phyloP scores from a whole-genome alignment of 2,797 vertebrate genomes.

The Melanotaenia boesemani region DNA sequence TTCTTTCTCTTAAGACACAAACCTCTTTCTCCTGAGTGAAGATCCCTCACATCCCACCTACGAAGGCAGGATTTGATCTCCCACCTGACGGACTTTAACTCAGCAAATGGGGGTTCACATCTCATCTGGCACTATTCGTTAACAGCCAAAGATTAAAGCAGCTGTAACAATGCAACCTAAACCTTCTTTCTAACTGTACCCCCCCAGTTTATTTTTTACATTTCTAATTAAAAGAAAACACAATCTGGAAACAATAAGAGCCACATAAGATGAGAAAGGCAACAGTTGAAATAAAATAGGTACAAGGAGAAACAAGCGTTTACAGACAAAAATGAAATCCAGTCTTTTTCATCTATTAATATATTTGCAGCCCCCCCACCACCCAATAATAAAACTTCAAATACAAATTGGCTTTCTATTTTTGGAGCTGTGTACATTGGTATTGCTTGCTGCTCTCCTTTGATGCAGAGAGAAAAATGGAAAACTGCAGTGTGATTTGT shows the following conservation, averaged over 20 bases:
- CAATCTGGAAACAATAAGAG: no score
- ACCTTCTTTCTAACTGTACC: neutral
- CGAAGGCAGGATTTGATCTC: no score
- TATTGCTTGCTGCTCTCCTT: neutral
- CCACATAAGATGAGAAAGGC: neutral
- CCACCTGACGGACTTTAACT: neutral
- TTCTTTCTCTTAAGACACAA: neutral
- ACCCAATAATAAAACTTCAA: neutral
- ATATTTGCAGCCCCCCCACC: neutral
- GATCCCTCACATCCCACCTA: neutral
- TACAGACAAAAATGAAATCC: neutral
- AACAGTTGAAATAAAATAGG: neutral
- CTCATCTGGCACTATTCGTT: neutral
- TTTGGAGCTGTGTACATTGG: neutral
- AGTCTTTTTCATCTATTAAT: neutral
- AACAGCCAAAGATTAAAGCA: neutral
- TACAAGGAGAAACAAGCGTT: neutral
- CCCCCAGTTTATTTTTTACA: no score
- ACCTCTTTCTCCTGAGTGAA: neutral
- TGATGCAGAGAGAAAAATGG: neutral
- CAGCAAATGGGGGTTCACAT: neutral
- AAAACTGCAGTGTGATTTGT: neutral
- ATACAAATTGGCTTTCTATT: constrained; percentile 1
- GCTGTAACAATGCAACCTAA: neutral
- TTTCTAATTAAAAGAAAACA: no score